Evolutionary conservation across 2,888 invertebrate genomes (phyloP), one percentile per base, ranked within the genome.

Genomic region (Melanotus villosus): DNA sequence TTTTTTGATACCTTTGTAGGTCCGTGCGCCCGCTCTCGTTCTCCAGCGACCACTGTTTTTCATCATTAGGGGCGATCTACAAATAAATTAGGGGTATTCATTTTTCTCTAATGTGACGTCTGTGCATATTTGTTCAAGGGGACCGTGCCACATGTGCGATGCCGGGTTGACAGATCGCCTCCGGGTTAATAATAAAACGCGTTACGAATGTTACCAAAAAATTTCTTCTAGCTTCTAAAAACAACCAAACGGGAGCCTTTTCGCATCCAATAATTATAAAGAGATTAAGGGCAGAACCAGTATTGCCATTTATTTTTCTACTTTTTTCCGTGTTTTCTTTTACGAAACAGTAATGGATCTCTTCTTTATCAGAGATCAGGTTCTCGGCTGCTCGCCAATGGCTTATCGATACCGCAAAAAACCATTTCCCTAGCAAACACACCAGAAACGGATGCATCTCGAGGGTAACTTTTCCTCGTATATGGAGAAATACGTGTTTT

Each of bases 61-160:
- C 59, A 68, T 68, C 65, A 50, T 65, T 58, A 65, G 56, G 65
- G 68, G 68, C 50, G 70, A 66, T 74, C 70, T 73, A 68, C 70
- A 75, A 72, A 76, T 75, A 75, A 75, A 76, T 76, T 76, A 74
- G 74, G 75, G 73, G 66, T 74, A 74, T 76, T 72, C 72, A 68
- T 75, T 72, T 72, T 71, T 71, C 54, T 65, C 62, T 70, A 69
- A 72, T 70, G 73, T 63, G 70, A 73, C 74, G 74, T 73, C 64
- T 72, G 74, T 65, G 73, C 71, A 68, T 76, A 75, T 73, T 76
- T 75, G 70, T 69, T 73, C 69, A 67, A 50, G 64, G 70, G 72
- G 70, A 47, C 36, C 58, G 18, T 14, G 18, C 3, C 70, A 70
- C 72, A 74, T 74, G 69, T 73, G 70, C 58, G 63, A 56, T 68